A percentile compares a stretch with the other conserved stretches of the same genome.
Conservation (phyloP, 2,113 vertebrate species). For the Toxotes jaculatrix region DNA sequence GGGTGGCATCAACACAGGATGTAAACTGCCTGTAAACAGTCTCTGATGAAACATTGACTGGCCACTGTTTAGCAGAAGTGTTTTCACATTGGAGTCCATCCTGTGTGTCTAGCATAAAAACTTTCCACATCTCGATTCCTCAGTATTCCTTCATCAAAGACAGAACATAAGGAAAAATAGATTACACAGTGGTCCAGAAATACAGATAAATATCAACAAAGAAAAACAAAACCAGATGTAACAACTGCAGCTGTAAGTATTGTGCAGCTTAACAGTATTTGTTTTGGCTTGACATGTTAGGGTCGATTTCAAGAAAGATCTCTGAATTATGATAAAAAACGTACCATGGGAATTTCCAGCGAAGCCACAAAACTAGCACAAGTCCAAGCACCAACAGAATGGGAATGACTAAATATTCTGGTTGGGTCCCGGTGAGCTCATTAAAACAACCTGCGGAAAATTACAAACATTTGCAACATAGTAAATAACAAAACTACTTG, state of each 20-base stretch:
- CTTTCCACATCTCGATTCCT: not conserved
- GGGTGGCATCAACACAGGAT: not conserved
- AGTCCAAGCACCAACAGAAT: constrained; percentile 10
- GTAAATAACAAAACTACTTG: not conserved
- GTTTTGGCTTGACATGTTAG: too few relatives aligned
- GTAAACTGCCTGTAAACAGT: not conserved
- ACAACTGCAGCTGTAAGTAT: not conserved
- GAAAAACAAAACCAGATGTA: not conserved
- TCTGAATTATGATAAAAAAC: too few relatives aligned
- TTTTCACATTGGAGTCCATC: not conserved
- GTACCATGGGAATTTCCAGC: not conserved
- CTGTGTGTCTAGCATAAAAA: not conserved
- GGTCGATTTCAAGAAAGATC: too few relatives aligned
- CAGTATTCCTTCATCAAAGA: not conserved
- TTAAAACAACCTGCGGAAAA: too few relatives aligned
- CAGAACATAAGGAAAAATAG: constrained; percentile 3
- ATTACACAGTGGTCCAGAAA: not conserved
- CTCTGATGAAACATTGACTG: not conserved
- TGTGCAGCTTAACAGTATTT: not conserved
- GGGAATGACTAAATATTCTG: not conserved
- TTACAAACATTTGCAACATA: not conserved
- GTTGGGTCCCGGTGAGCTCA: too few relatives aligned
- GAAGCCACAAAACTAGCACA: not conserved
- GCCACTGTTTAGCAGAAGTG: not conserved
- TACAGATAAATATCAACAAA: rapidly evolving